These are phyloP conservation scores for Eueides isabella DNA, from an alignment of 1,140 invertebrate species.

Conservation along the genomic window DNA sequence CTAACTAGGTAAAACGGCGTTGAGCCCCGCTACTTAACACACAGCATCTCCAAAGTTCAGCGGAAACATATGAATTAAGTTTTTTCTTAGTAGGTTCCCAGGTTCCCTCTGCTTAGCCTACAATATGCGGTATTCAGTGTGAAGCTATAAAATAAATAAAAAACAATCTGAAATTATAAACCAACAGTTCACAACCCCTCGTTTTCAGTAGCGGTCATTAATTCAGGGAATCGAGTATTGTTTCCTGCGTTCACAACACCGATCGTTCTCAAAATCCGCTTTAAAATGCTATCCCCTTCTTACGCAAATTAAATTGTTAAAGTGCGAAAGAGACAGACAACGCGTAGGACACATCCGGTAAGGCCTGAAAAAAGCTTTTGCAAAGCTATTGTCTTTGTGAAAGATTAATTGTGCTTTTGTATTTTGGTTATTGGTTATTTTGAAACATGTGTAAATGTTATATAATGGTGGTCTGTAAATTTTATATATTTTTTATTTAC, in stretches of 20 bases:
- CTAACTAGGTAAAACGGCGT: too few species aligned
- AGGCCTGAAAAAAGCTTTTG: constrained; percentile 75
- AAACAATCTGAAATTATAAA: not conserved
- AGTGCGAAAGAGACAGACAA: constrained; percentile 32
- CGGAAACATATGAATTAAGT: too few species aligned
- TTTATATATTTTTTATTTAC: not conserved
- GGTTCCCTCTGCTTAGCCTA: too few species aligned
- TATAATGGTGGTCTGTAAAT: not conserved
- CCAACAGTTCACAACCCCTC: constrained; percentile 49
- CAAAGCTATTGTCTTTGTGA: constrained; percentile 57
- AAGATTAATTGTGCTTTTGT: constrained; percentile 56
- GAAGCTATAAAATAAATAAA: not conserved
- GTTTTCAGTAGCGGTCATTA: constrained; percentile 65
- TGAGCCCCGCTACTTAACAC: too few species aligned
- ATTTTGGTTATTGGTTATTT: constrained; percentile 41
- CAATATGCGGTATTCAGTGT: not conserved
- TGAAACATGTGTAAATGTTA: constrained; percentile 33
- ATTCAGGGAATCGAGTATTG: constrained; percentile 76
- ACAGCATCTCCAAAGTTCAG: too few species aligned
- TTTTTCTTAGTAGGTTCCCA: too few species aligned
- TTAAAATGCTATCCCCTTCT: constrained; percentile 58
- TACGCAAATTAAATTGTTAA: constrained; percentile 20
- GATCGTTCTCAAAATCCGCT: constrained; percentile 67
- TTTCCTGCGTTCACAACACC: constrained; percentile 68
- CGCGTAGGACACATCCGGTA: constrained; percentile 56